Conservation (phyloP, 2,113 vertebrate species). For the Gymnobelideus leadbeateri region DNA sequence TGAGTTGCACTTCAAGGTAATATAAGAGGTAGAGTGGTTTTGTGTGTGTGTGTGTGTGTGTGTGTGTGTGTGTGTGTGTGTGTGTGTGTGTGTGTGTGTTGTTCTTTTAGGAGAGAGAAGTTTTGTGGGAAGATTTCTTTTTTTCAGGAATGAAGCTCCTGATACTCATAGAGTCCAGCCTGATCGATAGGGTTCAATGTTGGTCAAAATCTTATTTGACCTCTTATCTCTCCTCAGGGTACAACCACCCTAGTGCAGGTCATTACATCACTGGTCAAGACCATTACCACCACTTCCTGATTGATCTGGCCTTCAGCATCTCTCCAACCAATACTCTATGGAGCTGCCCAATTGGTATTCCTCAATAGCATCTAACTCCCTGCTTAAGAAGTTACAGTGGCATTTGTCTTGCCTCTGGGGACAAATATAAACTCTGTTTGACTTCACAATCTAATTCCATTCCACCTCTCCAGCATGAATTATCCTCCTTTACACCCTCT, state of each 20-base stretch:
- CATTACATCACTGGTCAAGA: background rate
- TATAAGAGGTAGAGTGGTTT: background rate
- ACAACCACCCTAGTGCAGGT: background rate
- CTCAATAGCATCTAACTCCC: background rate
- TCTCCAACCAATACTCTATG: background rate
- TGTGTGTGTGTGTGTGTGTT: background rate
- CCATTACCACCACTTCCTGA: background rate
- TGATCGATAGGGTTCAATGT: background rate
- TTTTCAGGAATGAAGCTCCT: background rate
- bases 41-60: background rate
- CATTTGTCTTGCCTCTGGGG: background rate
- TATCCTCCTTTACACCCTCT: background rate
- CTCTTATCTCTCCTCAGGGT: background rate
- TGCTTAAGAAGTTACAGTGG: background rate
- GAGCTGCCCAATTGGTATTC: background rate
- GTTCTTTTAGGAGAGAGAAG: background rate
- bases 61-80: background rate
- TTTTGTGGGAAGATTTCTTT: background rate
- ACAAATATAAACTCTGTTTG: background rate
- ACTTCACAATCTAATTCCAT: background rate
- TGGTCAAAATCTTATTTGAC: background rate
- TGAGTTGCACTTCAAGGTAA: background rate
- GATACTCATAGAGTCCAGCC: background rate
- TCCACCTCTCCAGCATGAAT: background rate
- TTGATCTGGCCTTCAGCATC: background rate